Conservation (phyloP, 2,888 invertebrate species). For the Kryphioiulus occultus region DNA sequence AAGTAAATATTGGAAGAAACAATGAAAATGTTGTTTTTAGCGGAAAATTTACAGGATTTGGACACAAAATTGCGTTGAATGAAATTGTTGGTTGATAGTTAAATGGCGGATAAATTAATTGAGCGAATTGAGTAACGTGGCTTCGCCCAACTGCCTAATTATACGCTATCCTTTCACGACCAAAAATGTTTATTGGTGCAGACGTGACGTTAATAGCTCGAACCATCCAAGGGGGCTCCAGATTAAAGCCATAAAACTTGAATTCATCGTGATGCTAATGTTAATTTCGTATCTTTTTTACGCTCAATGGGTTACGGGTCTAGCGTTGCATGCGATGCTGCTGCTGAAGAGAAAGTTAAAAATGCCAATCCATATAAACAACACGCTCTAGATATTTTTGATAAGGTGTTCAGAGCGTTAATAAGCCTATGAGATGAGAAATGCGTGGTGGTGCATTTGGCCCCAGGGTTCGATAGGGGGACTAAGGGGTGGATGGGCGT, state of each 20-base stretch:
- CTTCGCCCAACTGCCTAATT: not conserved
- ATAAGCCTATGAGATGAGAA: not conserved
- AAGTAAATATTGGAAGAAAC: too few species aligned
- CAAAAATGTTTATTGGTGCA: not conserved
- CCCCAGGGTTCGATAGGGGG: not conserved
- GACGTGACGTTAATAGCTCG: not conserved
- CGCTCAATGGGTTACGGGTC: not conserved
- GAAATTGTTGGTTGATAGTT: too few species aligned
- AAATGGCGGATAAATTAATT: too few species aligned
- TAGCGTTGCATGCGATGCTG: not conserved
- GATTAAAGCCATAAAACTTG: not conserved
- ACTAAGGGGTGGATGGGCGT: not conserved
- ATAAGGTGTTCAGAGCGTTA: not conserved
- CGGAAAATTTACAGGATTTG: too few species aligned
- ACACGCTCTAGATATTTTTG: not conserved
- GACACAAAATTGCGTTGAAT: too few species aligned
- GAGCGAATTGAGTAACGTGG: too few species aligned
- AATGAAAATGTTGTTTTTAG: too few species aligned
- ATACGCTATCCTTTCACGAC: not conserved
- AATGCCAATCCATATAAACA: slow-evolving; percentile 39
- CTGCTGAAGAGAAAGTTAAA: not conserved
- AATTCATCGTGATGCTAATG: slow-evolving; percentile 32
- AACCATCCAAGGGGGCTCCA: not conserved
- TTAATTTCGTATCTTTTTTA: slow-evolving; percentile 16
- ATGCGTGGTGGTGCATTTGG: not conserved